Percentiles rank a stretch among this genome's conserved stretches.
Evolutionary conservation across 2,888 invertebrate genomes (phyloP).

Genomic region (Leptinotarsa haldemani): DNA sequence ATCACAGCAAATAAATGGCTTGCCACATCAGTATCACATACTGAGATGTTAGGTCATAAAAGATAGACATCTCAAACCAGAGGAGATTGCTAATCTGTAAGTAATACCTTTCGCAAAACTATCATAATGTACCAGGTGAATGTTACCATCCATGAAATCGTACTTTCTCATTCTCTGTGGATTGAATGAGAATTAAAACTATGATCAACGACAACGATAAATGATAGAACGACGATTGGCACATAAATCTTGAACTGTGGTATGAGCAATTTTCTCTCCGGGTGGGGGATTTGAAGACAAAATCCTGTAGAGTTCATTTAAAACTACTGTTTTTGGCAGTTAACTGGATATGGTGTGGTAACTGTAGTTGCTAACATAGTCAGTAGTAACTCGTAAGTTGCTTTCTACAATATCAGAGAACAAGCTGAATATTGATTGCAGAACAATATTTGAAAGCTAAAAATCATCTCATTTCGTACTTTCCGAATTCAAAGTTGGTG

Average conservation of each 20-base stretch:
- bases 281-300: no score
- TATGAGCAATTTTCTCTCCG: background rate
- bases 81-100: conserved; percentile 17
- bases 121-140: conserved; percentile 12
- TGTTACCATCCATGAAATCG: conserved; percentile 9
- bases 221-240: background rate
- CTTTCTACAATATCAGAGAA: no score
- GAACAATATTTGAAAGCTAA: no score
- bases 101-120: conserved; percentile 19
- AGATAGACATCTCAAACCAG: conserved; percentile 14
- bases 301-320: no score
- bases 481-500: no score
- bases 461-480: no score
- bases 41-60: conserved; percentile 22
- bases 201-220: background rate
- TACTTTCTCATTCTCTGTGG: background rate
- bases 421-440: no score
- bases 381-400: no score
- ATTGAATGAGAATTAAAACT: background rate
- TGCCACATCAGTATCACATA: conserved; percentile 22
- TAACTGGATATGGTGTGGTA: no score
- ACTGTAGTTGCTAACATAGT: no score
- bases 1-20: conserved; percentile 23
- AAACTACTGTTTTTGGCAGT: no score
- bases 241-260: background rate